Evolutionary conservation across 1,140 invertebrate species (phyloP).

Genomic region (Gryllus bimaculatus): DNA sequence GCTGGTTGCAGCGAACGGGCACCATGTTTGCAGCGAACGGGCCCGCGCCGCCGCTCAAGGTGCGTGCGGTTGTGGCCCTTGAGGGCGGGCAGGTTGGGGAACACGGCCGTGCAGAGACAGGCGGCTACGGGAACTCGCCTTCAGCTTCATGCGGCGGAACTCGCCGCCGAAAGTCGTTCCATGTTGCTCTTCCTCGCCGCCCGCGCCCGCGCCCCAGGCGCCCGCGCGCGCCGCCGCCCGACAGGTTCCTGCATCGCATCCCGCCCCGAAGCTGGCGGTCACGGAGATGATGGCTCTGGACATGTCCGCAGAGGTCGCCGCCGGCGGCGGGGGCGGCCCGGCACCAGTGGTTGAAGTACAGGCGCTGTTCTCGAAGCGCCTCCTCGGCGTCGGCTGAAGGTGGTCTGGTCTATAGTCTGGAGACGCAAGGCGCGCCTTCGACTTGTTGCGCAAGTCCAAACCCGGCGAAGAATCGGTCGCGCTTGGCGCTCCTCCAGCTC

Average conservation of each 20-base stretch:
- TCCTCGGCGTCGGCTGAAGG: slow-evolving; percentile 20
- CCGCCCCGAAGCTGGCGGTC: slow-evolving; percentile 56
- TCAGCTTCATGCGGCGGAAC: slow-evolving; percentile 73
- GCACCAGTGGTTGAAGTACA: slow-evolving; percentile 25
- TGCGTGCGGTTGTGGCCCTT: slow-evolving; percentile 82
- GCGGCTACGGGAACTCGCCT: slow-evolving; percentile 79
- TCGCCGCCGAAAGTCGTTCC: slow-evolving; percentile 67
- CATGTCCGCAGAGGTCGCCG: slow-evolving; percentile 72
- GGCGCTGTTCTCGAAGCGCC: slow-evolving; percentile 21
- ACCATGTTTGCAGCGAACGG: slow-evolving; percentile 89
- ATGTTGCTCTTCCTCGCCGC: slow-evolving; percentile 63
- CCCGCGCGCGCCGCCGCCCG: slow-evolving; percentile 10
- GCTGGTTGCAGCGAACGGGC: slow-evolving; percentile 73
- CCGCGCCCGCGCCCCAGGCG: slow-evolving; percentile 18
- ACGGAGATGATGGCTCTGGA: slow-evolving; percentile 68
- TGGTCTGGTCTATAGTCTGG: slow-evolving; percentile 8
- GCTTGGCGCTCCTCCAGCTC: slow-evolving; percentile 20
- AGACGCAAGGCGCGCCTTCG: slow-evolving; percentile 28
- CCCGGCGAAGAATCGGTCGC: slow-evolving; percentile 61
- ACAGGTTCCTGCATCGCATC: slow-evolving; percentile 41
- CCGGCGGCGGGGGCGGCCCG: slow-evolving; percentile 31
- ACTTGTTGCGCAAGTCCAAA: slow-evolving; percentile 64
- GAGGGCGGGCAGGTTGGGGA: slow-evolving; percentile 78
- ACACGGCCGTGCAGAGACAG: slow-evolving; percentile 72
- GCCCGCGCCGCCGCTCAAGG: slow-evolving; percentile 47